phyloP scores from a whole-genome alignment of 30 jellyfish, hydroid and myxozoan species.

The Aurelia aurita region DNA sequence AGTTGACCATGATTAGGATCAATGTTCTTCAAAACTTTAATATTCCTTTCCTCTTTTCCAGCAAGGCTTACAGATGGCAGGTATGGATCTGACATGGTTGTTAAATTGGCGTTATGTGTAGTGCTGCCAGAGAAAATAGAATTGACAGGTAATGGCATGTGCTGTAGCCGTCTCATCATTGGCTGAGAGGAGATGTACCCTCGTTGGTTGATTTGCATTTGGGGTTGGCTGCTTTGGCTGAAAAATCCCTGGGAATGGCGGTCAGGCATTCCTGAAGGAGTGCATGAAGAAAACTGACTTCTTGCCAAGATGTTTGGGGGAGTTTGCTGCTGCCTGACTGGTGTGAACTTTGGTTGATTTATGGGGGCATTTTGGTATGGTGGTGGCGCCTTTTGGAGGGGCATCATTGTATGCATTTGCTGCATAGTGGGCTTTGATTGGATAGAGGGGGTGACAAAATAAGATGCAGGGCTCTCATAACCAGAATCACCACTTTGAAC shows the following conservation, averaged over 20 bases:
- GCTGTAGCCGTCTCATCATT: constrained; percentile 70
- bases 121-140: constrained; percentile 13
- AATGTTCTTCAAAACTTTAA: constrained; percentile 13
- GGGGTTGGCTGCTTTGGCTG: constrained; percentile 57
- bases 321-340: constrained; percentile 59
- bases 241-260: constrained; percentile 38
- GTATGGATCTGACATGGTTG: constrained; percentile 67
- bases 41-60: constrained; percentile 56
- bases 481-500: constrained; percentile 97
- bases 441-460: constrained; percentile 56
- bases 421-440: constrained; percentile 70
- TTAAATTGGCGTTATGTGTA: constrained; percentile 15
- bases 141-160: constrained; percentile 60
- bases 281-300: constrained; percentile 34
- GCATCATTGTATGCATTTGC: constrained; percentile 71
- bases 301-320: constrained; percentile 32
- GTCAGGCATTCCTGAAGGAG: constrained; percentile 36
- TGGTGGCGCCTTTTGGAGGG: constrained; percentile 90
- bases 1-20: constrained; percentile 35
- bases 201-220: constrained; percentile 59
- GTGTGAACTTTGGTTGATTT: constrained; percentile 46
- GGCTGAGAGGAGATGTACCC: constrained; percentile 72
- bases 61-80: constrained; percentile 58
- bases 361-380: constrained; percentile 69
- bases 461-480: constrained; percentile 96